Base-by-base conservation (phyloP, 2,113 vertebrate genomes). In the Danionella cerebrum region DNA sequence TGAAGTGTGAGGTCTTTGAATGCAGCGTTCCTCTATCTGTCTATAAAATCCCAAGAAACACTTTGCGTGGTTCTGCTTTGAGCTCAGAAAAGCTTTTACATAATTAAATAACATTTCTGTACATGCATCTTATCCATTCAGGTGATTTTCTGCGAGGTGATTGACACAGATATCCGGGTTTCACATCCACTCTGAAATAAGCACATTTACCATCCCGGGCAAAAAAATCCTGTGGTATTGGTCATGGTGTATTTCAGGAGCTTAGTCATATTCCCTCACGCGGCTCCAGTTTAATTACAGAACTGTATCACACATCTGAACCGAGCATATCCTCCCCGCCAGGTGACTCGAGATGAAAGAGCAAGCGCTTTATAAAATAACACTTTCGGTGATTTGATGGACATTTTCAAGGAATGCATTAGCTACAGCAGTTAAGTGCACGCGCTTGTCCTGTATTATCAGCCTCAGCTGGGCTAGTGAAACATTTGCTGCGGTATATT, bases 371-470 rank as follows among this genome's bases (percentile, higher is more conserved):
- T 73, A 33, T 54, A 45, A 67, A 73, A 67, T 54, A 47, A 50
- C 22, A 67, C 45, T 62, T 73, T 55, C 38, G 48, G 31, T 29
- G 65, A 73, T 73, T 68, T 60, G 65, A 62, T 48, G 54, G 52
- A 67, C 45, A 67, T 41, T 41, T 38, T 11, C 57, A 38, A 58
- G 64, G 53, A 18, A 62, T 60, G 65, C 45, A 53, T 25, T 45
- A 63, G 19, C 51, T 27, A 62, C 58, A 51, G 33, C 29, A 44
- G 25, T 52, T 66, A 45, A 53, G 27, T 16, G 6, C 14, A 27
- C 45, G 19, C 44, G 14, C 36, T 33, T 6, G 12, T 12, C 29
- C 14, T 38, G 25, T 44, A 39, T 6, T 10, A 8, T 44, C 24
- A 27, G 14, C 1, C 14, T 3, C 19, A 39, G 53, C 31, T 24